Evolutionary conservation across 2,113 vertebrate species (phyloP), one percentile per base, ranked within the genome.

Genomic region (Trematomus loennbergii): DNA sequence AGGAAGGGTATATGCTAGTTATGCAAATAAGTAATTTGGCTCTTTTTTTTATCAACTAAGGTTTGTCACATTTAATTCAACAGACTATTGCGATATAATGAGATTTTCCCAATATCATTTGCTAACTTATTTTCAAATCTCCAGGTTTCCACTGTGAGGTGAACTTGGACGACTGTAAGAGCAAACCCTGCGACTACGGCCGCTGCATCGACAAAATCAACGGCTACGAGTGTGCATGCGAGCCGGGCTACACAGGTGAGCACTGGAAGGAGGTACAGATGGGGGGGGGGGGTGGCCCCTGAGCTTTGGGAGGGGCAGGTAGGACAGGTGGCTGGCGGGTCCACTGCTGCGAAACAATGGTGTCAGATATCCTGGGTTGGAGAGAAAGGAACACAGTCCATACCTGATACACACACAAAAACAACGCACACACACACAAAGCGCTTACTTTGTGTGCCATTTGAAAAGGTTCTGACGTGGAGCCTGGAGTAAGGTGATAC

Each of bases 131-230:
- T 5, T 36, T 64, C 8, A 18, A 29, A 65, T n/a, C 46, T 5
- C 6, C 87, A 98, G 97, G 98, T 3, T 91, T 95, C 83, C 97
- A 97, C 73, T 99, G 98, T 0, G 98, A 99, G 90, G 94, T 97
- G 67, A 98, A 99, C 81, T 90, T 98, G 78, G 98, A 99, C 0
- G 98, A 99, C 88, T 99, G 98, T 0, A 96, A 97, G 84, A 98
- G 96, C 88, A 97, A 79, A 72, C 98, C 97, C 17, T 99, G 98
- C 0, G 97, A 97, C 85, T 96, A 96, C 0, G 98, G 98, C 88
- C 96, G 96, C 3, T 99, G 98, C 75, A 95, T 98, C 0, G 97
- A 99, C 94, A 97, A 97, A 94, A 97, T 98, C 64, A 97, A 98
- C 0, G 94, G 97, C 91, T 99, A 98, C 0, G 97, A 98, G 86